Evolutionary conservation across 2,113 vertebrate species (phyloP).

Genomic region (Misgurnus mizolepis): DNA sequence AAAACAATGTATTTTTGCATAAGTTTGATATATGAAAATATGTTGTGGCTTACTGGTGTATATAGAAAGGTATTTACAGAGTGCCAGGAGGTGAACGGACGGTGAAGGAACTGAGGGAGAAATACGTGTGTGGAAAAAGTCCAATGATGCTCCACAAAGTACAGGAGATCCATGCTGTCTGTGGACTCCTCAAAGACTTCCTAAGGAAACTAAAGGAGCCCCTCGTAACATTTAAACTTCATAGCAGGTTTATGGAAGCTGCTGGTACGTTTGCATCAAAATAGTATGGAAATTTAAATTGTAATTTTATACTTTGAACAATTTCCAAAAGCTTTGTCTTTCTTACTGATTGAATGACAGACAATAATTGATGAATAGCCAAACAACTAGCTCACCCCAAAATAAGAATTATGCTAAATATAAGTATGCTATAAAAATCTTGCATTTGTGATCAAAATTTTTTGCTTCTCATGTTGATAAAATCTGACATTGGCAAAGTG

Average conservation of each 20-base stretch:
- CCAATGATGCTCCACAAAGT: conserved; percentile 64
- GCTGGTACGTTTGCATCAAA: conserved; percentile 65
- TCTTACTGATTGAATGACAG: too few relatives aligned
- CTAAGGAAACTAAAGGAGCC: conserved; percentile 83
- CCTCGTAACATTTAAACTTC: conserved; percentile 82
- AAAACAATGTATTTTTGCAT: too few relatives aligned
- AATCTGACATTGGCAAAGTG: too few relatives aligned
- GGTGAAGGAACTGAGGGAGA: conserved; percentile 78
- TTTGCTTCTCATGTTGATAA: too few relatives aligned
- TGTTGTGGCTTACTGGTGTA: not conserved
- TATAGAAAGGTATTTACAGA: conserved; percentile 81
- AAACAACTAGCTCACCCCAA: too few relatives aligned
- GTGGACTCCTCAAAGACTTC: conserved; percentile 86
- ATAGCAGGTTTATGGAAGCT: conserved; percentile 77
- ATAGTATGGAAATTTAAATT: not conserved
- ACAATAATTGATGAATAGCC: too few relatives aligned
- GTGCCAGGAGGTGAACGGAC: conserved; percentile 76
- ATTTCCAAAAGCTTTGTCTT: too few relatives aligned
- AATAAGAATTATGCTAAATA: too few relatives aligned
- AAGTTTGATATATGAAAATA: not conserved
- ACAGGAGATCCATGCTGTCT: conserved; percentile 81
- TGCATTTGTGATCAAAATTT: too few relatives aligned
- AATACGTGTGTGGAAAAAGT: conserved; percentile 67
- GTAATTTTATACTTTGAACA: not conserved
- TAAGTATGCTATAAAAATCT: too few relatives aligned